Conservation (phyloP, 2,113 vertebrate species). For the Chloroceryle aenea region DNA sequence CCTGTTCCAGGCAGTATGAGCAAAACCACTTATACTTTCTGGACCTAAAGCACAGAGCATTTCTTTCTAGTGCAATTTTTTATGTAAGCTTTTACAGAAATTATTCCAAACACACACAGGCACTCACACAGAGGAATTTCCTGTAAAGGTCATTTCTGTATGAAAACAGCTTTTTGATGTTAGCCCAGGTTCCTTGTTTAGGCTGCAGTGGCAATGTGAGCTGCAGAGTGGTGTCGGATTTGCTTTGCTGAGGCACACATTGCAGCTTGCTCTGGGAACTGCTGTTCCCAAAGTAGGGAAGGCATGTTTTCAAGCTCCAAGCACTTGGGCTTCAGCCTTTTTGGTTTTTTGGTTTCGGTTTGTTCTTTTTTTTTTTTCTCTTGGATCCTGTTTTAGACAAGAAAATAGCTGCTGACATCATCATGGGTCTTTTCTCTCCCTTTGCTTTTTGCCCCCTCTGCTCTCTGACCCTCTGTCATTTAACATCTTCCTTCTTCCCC, state of each 20-base stretch:
- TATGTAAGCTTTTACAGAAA: background rate
- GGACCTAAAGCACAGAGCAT: background rate
- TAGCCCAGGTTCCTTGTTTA: background rate
- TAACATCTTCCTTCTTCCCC: background rate
- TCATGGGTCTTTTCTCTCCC: background rate
- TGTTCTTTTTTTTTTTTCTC: accelerated
- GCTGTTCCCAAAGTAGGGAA: background rate
- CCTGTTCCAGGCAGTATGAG: background rate
- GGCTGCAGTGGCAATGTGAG: background rate
- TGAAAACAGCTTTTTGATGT: background rate
- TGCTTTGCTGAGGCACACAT: background rate
- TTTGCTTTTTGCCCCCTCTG: background rate
- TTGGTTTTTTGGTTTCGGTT: background rate
- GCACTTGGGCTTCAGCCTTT: background rate
- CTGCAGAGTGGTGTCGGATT: background rate
- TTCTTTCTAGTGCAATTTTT: background rate
- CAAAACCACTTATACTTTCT: background rate
- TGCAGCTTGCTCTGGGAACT: background rate
- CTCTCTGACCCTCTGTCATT: background rate
- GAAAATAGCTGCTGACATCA: background rate
- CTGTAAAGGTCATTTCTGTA: background rate
- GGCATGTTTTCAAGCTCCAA: background rate
- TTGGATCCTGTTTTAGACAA: background rate
- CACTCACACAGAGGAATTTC: background rate
- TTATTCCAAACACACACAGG: background rate